These are phyloP conservation scores for Idaea aversata DNA, from an alignment of 2,888 invertebrate species.

Conservation along the genomic window DNA sequence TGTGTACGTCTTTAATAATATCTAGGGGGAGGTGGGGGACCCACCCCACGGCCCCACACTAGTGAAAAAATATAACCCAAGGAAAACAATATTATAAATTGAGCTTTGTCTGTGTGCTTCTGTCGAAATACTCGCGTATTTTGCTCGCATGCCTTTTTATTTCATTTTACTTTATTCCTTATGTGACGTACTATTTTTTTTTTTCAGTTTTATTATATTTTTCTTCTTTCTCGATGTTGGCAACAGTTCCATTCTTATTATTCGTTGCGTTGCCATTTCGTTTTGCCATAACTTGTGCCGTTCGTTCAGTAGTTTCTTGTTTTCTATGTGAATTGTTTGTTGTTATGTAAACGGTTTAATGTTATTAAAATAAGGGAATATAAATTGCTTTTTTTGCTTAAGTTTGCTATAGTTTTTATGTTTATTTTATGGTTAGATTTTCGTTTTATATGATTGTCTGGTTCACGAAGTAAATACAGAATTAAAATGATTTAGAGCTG, in stretches of 20 bases:
- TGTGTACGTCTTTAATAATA: slow-evolving; percentile 80
- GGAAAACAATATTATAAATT: slow-evolving; percentile 81
- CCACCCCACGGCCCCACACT: slow-evolving; percentile 53
- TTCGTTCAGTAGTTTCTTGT: background rate
- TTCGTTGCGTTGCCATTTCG: slow-evolving; percentile 17
- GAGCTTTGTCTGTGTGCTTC: slow-evolving; percentile 59
- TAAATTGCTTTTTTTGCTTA: background rate
- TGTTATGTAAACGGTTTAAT: slow-evolving; percentile 4
- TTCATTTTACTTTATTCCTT: slow-evolving; percentile 71
- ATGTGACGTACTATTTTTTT: slow-evolving; percentile 64
- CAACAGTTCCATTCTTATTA: slow-evolving; percentile 16
- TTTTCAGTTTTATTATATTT: slow-evolving; percentile 63
- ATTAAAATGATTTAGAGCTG: background rate
- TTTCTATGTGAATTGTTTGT: slow-evolving; percentile 6
- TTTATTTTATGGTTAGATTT: background rate
- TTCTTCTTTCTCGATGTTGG: slow-evolving; percentile 26
- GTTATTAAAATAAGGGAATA: slow-evolving; percentile 1
- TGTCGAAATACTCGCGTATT: slow-evolving; percentile 54
- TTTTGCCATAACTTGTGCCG: slow-evolving; percentile 13
- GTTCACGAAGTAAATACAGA: background rate
- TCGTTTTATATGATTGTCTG: background rate
- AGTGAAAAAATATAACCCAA: slow-evolving; percentile 80
- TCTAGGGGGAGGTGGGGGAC: slow-evolving; percentile 54
- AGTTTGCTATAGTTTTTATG: slow-evolving; percentile 8
- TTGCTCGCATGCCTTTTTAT: slow-evolving; percentile 63